A percentile compares a stretch with the other conserved stretches of the same genome.
Evolutionary conservation across 2,888 invertebrate genomes (phyloP).

Genomic region (Apamea sordens): DNA sequence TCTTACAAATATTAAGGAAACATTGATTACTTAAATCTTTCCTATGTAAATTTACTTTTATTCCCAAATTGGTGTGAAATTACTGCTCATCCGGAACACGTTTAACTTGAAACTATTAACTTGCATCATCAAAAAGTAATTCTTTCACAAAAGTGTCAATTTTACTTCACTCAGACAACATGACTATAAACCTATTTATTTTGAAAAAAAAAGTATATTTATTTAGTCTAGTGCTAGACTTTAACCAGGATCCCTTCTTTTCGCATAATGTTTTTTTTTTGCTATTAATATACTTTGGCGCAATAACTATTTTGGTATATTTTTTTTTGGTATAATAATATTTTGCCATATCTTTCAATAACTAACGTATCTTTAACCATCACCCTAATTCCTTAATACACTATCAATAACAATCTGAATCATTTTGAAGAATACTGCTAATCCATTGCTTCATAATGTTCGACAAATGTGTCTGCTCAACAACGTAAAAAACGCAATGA

Average conservation of each 20-base stretch:
- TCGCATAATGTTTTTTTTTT: no score
- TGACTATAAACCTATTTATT: neutral
- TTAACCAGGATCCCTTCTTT: no score
- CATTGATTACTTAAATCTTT: neutral
- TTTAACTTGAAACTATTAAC: neutral
- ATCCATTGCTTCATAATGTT: neutral
- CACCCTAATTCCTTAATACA: neutral
- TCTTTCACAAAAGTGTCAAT: neutral
- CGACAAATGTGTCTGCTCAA: neutral
- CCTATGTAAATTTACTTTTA: neutral
- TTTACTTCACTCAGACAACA: neutral
- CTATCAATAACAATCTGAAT: no score
- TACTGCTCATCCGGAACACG: neutral
- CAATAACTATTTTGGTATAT: no score
- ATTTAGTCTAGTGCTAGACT: neutral
- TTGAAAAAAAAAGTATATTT: neutral
- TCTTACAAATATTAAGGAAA: constrained; percentile 11
- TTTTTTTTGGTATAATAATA: no score
- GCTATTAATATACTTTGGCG: no score
- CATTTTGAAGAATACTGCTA: neutral
- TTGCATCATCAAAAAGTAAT: neutral
- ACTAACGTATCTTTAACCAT: neutral
- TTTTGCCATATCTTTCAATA: no score
- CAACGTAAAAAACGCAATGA: neutral
- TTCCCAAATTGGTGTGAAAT: constrained; percentile 32